phyloP scores from a whole-genome alignment of 2,888 invertebrate species.

The Archaeoteleia sp. region DNA sequence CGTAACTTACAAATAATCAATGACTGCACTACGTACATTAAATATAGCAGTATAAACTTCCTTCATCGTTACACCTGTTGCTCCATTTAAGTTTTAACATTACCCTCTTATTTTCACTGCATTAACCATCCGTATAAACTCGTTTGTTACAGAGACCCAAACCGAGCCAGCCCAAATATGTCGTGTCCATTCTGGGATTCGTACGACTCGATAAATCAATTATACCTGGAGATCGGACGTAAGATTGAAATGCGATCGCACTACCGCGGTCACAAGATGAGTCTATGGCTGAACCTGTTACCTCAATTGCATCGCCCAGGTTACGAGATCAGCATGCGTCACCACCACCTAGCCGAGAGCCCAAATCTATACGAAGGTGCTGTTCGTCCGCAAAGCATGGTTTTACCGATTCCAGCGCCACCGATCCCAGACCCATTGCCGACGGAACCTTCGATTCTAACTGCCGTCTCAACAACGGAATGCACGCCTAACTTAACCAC shows the following conservation, averaged over 20 bases:
- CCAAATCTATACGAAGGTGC: constrained; percentile 78
- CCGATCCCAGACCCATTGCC: constrained; percentile 76
- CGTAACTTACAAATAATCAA: no score
- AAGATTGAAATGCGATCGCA: constrained; percentile 88
- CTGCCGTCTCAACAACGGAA: constrained; percentile 80
- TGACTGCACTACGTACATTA: no score
- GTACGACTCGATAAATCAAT: constrained; percentile 92
- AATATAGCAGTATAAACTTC: no score
- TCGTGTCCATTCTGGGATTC: constrained; percentile 88
- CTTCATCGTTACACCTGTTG: no score
- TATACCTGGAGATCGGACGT: constrained; percentile 82
- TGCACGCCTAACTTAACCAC: constrained; percentile 82
- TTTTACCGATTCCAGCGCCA: constrained; percentile 78
- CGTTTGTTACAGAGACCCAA: constrained; percentile 80
- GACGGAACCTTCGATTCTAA: constrained; percentile 73
- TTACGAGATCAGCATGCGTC: constrained; percentile 89
- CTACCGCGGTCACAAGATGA: constrained; percentile 95
- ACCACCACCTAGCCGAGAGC: constrained; percentile 88
- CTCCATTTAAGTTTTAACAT: no score
- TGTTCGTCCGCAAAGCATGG: constrained; percentile 84
- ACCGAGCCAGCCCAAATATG: constrained; percentile 75
- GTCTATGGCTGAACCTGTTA: constrained; percentile 92
- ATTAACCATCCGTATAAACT: no score
- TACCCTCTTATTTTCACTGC: background rate
- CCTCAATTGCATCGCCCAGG: constrained; percentile 93